Evolutionary conservation across 2,888 invertebrate species (phyloP).

Genomic region (Parnassius orleans): DNA sequence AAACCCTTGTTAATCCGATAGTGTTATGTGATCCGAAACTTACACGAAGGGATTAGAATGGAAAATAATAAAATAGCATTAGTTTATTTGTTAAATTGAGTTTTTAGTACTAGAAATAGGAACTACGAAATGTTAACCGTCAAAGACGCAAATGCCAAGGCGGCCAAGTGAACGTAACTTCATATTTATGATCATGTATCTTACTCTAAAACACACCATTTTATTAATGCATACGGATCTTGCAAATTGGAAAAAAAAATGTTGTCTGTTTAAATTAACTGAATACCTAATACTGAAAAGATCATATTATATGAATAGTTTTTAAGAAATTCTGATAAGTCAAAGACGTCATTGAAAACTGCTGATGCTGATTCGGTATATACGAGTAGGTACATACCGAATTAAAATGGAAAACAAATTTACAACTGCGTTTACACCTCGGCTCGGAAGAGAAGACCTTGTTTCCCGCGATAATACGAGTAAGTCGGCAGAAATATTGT

Average conservation of each 20-base stretch:
- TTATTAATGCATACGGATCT: background rate
- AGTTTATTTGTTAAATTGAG: too few species aligned
- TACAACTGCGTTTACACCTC: background rate
- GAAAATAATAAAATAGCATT: background rate
- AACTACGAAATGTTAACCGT: background rate
- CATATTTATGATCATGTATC: background rate
- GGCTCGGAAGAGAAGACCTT: conserved; percentile 31
- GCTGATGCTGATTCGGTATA: too few species aligned
- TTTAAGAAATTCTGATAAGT: too few species aligned
- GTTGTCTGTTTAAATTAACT: too few species aligned
- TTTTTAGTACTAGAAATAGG: too few species aligned
- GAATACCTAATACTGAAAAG: too few species aligned
- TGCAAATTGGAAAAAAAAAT: too few species aligned
- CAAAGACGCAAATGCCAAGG: conserved; percentile 12
- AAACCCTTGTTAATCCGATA: conserved; percentile 21
- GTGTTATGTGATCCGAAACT: conserved; percentile 14
- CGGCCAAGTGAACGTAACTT: background rate
- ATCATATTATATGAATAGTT: too few species aligned
- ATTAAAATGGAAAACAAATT: too few species aligned
- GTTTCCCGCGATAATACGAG: conserved; percentile 28
- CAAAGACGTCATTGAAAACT: too few species aligned
- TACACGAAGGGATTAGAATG: conserved; percentile 1
- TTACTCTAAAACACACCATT: too few species aligned
- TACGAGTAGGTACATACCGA: too few species aligned
- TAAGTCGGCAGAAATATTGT: conserved; percentile 36